phyloP scores from a whole-genome alignment of 2,797 vertebrate genomes.

The Allobates femoralis region DNA sequence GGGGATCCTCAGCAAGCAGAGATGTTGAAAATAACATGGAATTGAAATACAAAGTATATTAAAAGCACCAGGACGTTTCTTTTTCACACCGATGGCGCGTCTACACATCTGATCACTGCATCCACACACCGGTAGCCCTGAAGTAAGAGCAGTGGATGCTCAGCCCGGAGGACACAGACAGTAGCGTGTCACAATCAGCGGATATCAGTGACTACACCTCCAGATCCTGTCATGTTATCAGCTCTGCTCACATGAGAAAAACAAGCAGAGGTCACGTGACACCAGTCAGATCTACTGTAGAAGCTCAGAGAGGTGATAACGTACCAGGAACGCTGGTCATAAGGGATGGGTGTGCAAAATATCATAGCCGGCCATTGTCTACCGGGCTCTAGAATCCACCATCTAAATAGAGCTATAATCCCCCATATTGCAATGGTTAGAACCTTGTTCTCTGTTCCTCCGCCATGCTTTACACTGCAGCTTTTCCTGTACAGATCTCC shows the following conservation, averaged over 20 bases:
- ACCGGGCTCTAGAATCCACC: background rate
- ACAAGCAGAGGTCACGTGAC: background rate
- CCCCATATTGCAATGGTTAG: background rate
- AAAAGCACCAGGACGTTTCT: too few species aligned
- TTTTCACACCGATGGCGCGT: too few species aligned
- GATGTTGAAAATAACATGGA: too few species aligned
- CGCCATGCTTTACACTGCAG: background rate
- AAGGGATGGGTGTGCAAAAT: background rate
- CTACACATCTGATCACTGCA: background rate
- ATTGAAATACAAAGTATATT: too few species aligned
- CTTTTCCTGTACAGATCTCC: background rate
- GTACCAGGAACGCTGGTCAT: background rate
- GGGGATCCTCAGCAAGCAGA: too few species aligned
- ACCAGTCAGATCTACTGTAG: background rate
- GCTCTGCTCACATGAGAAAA: background rate
- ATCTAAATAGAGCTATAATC: background rate
- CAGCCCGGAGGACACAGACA: background rate
- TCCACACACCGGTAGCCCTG: background rate
- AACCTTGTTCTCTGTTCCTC: background rate
- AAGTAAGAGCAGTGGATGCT: background rate
- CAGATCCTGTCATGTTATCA: background rate
- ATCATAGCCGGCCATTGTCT: background rate
- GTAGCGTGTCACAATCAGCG: background rate
- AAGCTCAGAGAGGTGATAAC: background rate
- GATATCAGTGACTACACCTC: background rate